phyloP scores from a whole-genome alignment of 1,140 invertebrate genomes.

The Danaus plexippus region DNA sequence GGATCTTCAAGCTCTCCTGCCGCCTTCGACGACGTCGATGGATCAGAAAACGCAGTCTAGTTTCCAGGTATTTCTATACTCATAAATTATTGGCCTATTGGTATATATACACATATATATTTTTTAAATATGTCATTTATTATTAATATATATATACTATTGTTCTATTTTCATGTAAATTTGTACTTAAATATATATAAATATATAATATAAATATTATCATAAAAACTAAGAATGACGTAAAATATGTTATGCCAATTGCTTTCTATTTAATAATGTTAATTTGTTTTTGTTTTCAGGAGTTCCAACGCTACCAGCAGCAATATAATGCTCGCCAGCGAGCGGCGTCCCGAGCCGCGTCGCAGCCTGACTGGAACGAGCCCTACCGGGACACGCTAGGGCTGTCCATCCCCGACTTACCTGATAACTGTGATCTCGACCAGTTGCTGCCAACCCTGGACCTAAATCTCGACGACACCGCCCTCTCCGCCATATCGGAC shows the following conservation, averaged over 20 bases:
- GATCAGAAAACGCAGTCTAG: conserved; percentile 74
- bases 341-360: conserved; percentile 47
- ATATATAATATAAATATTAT: no score
- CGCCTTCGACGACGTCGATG: conserved; percentile 72
- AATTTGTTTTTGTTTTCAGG: conserved; percentile 53
- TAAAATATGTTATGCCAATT: no score
- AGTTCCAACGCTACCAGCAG: conserved; percentile 75
- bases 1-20: conserved; percentile 66
- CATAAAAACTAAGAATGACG: no score
- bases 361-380: conserved; percentile 54
- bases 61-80: conserved; percentile 59
- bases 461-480: conserved; percentile 65
- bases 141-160: no score
- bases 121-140: no score
- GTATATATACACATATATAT: no score
- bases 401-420: conserved; percentile 48
- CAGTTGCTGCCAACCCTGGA: conserved; percentile 75
- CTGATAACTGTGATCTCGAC: conserved; percentile 73
- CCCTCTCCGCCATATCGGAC: conserved; percentile 61
- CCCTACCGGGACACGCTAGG: conserved; percentile 56
- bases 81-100: not conserved
- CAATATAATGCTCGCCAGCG: conserved; percentile 74
- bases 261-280: not conserved
- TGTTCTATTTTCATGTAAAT: no score
- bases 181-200: no score